Conservation (phyloP, 2,113 vertebrate species). For the Morone saxatilis region DNA sequence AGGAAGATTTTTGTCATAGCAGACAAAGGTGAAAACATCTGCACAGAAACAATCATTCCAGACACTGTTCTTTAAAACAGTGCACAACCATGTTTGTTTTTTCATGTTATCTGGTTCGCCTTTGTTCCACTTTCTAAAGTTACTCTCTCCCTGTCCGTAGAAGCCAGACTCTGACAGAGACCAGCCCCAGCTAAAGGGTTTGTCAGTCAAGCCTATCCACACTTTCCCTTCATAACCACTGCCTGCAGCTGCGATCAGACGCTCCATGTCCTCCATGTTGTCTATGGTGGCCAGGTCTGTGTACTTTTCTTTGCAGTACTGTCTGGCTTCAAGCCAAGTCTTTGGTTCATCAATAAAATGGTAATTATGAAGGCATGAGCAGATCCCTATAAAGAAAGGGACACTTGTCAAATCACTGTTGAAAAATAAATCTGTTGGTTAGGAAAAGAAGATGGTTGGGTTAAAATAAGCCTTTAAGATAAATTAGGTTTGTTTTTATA, state of each 20-base stretch:
- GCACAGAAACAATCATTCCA: rapidly evolving
- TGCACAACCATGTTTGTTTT: neutral
- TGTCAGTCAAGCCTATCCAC: conserved; percentile 38
- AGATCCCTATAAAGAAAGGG: neutral
- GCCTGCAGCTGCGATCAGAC: neutral
- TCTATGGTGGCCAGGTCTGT: neutral
- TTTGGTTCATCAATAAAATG: neutral
- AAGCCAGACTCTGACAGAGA: neutral
- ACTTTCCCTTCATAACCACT: neutral
- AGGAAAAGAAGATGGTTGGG: too few species aligned
- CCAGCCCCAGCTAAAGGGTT: neutral
- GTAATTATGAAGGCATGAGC: neutral
- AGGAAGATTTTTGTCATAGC: neutral
- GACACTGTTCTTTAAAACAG: rapidly evolving
- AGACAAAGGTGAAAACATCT: rapidly evolving
- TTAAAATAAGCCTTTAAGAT: too few species aligned
- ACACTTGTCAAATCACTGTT: neutral
- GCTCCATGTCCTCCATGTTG: neutral
- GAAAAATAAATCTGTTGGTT: too few species aligned
- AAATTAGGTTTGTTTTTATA: too few species aligned
- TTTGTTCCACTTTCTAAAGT: rapidly evolving
- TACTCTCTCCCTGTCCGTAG: rapidly evolving
- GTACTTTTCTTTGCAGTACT: neutral
- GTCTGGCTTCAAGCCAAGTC: neutral
- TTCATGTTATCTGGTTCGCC: rapidly evolving